phyloP scores from a whole-genome alignment of 23 tunicate genomes.

The Clavelina lepadiformis region DNA sequence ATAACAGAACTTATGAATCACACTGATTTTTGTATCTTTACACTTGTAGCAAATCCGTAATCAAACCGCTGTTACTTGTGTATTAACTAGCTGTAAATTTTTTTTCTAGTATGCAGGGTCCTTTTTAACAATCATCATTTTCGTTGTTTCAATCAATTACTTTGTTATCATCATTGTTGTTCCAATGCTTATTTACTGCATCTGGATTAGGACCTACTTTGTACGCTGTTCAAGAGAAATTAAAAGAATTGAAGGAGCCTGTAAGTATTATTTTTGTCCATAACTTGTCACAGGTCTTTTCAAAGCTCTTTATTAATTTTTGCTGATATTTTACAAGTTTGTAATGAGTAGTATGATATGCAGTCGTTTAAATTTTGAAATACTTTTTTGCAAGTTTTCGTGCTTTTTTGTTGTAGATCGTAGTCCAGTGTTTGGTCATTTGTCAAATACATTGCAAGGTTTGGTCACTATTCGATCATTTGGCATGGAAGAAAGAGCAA shows the following conservation, averaged over 20 bases:
- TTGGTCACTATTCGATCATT: constrained; percentile 76
- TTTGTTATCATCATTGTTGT: constrained; percentile 48
- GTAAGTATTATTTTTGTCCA: too few relatives aligned
- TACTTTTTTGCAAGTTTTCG: too few relatives aligned
- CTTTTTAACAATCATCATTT: constrained; percentile 25
- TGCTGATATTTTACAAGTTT: too few relatives aligned
- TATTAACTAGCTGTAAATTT: neutral
- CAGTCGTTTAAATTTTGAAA: too few relatives aligned
- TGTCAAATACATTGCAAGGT: constrained; percentile 75
- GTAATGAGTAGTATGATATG: too few relatives aligned
- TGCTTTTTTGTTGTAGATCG: constrained; percentile 28
- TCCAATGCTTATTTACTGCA: constrained; percentile 46
- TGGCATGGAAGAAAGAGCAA: constrained; percentile 42
- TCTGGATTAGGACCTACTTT: constrained; percentile 71
- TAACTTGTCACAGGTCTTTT: too few relatives aligned
- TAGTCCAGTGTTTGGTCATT: constrained; percentile 83
- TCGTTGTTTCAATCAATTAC: constrained; percentile 29
- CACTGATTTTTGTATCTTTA: too few relatives aligned
- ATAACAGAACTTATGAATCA: too few relatives aligned
- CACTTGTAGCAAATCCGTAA: too few relatives aligned
- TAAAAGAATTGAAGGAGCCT: constrained; percentile 83
- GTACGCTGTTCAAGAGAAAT: constrained; percentile 73
- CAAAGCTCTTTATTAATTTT: too few relatives aligned
- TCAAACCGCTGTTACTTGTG: too few relatives aligned
- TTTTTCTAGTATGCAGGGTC: constrained; percentile 22